phyloP scores from a whole-genome alignment of 1,140 invertebrate genomes.

The Drosophila rufa region DNA sequence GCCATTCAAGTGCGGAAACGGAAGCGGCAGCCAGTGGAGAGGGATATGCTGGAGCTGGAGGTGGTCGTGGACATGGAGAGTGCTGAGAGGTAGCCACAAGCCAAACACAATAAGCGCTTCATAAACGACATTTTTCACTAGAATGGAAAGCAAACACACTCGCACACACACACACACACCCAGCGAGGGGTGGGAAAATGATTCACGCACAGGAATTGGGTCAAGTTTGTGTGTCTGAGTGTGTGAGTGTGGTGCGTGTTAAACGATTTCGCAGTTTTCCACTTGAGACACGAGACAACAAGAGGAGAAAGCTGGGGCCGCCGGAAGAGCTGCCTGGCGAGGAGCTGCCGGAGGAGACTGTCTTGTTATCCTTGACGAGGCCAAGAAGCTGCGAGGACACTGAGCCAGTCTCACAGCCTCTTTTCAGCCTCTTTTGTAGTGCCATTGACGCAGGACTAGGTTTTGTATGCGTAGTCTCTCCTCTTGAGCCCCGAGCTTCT shows the following conservation, averaged over 20 bases:
- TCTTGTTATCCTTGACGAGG: slow-evolving; percentile 70
- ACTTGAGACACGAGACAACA: slow-evolving; percentile 54
- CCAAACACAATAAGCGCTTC: slow-evolving; percentile 83
- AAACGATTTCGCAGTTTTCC: slow-evolving; percentile 59
- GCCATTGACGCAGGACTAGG: slow-evolving; percentile 44
- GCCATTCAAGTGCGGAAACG: slow-evolving; percentile 80
- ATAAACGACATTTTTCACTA: slow-evolving; percentile 81
- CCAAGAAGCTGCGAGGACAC: slow-evolving; percentile 45
- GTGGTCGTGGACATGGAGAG: background rate
- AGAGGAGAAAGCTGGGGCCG: slow-evolving; percentile 17
- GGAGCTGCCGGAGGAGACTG: slow-evolving; percentile 34
- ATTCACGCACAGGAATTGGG: slow-evolving; percentile 69
- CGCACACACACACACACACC: slow-evolving; percentile 7
- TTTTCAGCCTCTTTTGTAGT: slow-evolving; percentile 14
- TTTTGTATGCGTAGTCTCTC: slow-evolving; percentile 15
- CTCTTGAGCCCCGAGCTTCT: slow-evolving; percentile 1
- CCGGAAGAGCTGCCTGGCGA: background rate
- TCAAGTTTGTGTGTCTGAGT: slow-evolving; percentile 58
- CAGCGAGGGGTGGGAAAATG: slow-evolving; percentile 31
- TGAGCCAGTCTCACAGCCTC: slow-evolving; percentile 15
- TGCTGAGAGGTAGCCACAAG: slow-evolving; percentile 57
- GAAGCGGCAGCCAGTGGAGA: slow-evolving; percentile 57
- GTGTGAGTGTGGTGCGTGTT: slow-evolving; percentile 48
- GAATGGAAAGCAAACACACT: slow-evolving; percentile 56
- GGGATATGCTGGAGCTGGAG: background rate